Evolutionary conservation across 2,797 vertebrate species (phyloP), one percentile per base, ranked within the genome.

Genomic region (Xyrichtys novacula): DNA sequence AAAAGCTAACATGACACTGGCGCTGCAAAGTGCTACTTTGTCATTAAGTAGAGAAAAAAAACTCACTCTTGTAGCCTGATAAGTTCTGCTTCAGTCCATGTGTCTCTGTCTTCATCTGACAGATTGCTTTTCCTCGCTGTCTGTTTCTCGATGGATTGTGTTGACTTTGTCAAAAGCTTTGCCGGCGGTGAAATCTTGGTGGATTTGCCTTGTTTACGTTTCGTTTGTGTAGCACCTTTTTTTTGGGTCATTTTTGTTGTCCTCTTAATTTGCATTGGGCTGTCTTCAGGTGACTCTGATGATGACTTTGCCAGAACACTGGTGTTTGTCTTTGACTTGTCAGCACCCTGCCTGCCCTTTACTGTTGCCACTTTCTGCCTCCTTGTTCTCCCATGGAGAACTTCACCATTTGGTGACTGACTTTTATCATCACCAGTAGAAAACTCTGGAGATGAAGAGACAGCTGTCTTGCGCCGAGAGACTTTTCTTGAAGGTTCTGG

Each of bases 81-180:
- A 1, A 93, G 80, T 71, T 95, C 94, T 19, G 55, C 70, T 32
- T 91, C 84, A 0, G 90, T 91, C 94, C 94, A 94, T 28, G 65
- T 6, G 6, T 91, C 83, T 9, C 71, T 70, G 2, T 80, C 82
- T 10, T 70, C 59, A 23, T 86, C 71, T 16, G 26, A 54, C 23
- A 0, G 44, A 71, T 14, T 68, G 17, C 40, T 23, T 58, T 55
- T 38, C 0, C 19, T 54, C 32, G 17, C 20, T 4, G n/a, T 65
- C n/a, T 22, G 19, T 19, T 48, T 87, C 40, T 47, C 85, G 34
- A 32, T 59, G 28, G 56, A 29, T 48, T 67, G 36, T 2, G 42
- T 31, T 0, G 31, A 11, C 3, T 49, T 46, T 9, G 40, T 20
- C 3, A 14, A 46, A 44, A 62, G 16, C 2, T 76, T 77, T 50